Evolutionary conservation across 1,140 invertebrate genomes (phyloP), one percentile per base, ranked within the genome.

Genomic region (Dreissena polymorpha): DNA sequence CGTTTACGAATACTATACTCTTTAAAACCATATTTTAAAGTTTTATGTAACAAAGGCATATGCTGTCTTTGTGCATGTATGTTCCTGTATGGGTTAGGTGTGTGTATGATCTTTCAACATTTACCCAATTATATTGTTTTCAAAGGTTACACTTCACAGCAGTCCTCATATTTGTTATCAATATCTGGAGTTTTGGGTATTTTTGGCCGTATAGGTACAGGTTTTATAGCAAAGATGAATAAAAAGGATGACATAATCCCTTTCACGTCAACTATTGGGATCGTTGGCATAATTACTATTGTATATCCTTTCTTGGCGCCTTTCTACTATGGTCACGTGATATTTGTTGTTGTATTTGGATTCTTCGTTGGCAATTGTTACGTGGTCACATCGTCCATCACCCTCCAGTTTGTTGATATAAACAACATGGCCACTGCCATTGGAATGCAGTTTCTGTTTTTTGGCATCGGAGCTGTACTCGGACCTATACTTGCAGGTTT

Each of bases 401-500:
- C 39, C 21, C 12, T 84, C 6, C 55, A 72, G 65, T 84, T 63
- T 68, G 75, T 84, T 25, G 69, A 57, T 5, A 29, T 84, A 0
- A 39, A 63, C 7, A 25, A 84, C 39, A n/a, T 84, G 2, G 23
- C 83, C 12, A 64, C 23, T 25, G 65, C 83, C 10, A 55, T 73
- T 29, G 83, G 83, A 14, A n/a, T 78, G 12, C 23, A 67, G 39
- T 65, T 72, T n/a, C 18, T 65, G 0, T 79, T 73, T 53, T 29
- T 21, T 8, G 75, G 83, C 7, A 13, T 84, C 13, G 83, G 83
- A 12, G 39, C 75, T 16, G 6, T 84, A 16, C 14, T 79, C 25
- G 83, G 83, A 39, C 83, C 83, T 3, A 29, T 79, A 18, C 2
- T 72, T 23, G 69, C 83, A 65, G 83, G 83, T 84, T 60, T 51